phyloP scores from a whole-genome alignment of 2,888 invertebrate species.

The Belgica antarctica region DNA sequence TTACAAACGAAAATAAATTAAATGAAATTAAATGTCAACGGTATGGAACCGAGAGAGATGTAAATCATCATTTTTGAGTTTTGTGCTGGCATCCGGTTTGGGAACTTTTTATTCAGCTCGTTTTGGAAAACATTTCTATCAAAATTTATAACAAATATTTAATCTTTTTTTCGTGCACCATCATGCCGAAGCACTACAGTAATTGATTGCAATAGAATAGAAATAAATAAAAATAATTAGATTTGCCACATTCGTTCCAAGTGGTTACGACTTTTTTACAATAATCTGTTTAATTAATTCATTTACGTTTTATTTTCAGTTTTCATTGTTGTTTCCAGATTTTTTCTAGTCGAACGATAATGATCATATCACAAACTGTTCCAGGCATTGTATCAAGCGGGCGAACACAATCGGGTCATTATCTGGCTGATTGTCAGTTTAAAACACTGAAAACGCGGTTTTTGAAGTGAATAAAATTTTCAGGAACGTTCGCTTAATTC shows the following conservation, averaged over 20 bases:
- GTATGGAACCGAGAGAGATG: slow-evolving; percentile 18
- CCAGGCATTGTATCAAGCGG: neutral
- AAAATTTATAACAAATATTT: no score
- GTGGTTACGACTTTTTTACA: slow-evolving; percentile 23
- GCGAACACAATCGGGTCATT: neutral
- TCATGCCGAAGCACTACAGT: no score
- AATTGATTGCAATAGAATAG: no score
- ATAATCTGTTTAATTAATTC: slow-evolving; percentile 42
- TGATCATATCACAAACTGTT: slow-evolving; percentile 5
- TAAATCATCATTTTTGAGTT: neutral
- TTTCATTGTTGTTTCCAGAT: neutral
- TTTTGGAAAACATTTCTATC: no score
- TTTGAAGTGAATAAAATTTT: no score
- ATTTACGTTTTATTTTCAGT: slow-evolving; percentile 35
- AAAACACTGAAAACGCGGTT: no score
- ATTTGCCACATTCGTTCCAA: slow-evolving; percentile 34
- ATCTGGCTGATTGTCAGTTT: neutral
- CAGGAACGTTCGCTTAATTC: no score
- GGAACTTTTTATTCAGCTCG: no score
- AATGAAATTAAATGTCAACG: slow-evolving; percentile 17
- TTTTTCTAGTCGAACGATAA: slow-evolving; percentile 13
- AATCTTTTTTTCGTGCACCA: no score
- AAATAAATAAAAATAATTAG: slow-evolving; percentile 32
- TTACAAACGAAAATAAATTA: slow-evolving; percentile 19
- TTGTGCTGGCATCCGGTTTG: no score